Conservation (phyloP, 2,113 vertebrate species). For the Melanostigma gelatinosum region DNA sequence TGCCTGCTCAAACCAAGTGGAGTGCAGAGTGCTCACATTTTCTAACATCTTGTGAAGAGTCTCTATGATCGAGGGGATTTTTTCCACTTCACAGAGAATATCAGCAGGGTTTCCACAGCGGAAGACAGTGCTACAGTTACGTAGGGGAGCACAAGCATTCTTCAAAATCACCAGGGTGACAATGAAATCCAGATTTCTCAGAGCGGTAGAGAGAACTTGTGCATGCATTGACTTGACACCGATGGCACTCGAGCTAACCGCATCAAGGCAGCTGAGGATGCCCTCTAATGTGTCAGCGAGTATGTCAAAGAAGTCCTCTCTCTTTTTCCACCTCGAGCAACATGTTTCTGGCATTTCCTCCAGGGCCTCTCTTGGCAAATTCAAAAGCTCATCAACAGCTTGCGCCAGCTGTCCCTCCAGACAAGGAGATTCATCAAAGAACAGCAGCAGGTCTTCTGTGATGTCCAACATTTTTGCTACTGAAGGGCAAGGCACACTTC, state of each 20-base stretch:
- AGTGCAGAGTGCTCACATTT: conserved; percentile 90
- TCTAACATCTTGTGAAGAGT: conserved; percentile 91
- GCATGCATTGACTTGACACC: conserved; percentile 85
- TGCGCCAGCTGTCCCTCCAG: conserved; percentile 87
- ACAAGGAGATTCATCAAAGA: conserved; percentile 87
- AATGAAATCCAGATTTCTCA: conserved; percentile 92
- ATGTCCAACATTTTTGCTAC: conserved; percentile 88
- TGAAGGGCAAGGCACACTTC: conserved; percentile 87
- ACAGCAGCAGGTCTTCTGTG: conserved; percentile 88
- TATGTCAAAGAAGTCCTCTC: conserved; percentile 93
- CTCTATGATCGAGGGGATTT: conserved; percentile 89
- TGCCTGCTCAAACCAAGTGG: conserved; percentile 95
- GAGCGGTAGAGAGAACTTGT: conserved; percentile 85
- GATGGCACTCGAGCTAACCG: conserved; percentile 81
- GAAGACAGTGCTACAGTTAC: conserved; percentile 90
- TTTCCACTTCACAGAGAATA: conserved; percentile 87
- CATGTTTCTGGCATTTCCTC: conserved; percentile 89
- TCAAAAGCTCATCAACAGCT: conserved; percentile 83
- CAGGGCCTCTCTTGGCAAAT: conserved; percentile 81
- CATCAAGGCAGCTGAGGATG: conserved; percentile 89
- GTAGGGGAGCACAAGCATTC: conserved; percentile 87
- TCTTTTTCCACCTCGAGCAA: conserved; percentile 90
- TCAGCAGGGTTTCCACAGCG: conserved; percentile 92
- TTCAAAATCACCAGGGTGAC: conserved; percentile 91
- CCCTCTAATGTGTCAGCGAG: conserved; percentile 91